A percentile compares a stretch with the other conserved stretches of the same genome.
These are phyloP conservation scores for Stegodyphus mimosarum DNA, from an alignment of 1,140 invertebrate species.

Conservation along the genomic window DNA sequence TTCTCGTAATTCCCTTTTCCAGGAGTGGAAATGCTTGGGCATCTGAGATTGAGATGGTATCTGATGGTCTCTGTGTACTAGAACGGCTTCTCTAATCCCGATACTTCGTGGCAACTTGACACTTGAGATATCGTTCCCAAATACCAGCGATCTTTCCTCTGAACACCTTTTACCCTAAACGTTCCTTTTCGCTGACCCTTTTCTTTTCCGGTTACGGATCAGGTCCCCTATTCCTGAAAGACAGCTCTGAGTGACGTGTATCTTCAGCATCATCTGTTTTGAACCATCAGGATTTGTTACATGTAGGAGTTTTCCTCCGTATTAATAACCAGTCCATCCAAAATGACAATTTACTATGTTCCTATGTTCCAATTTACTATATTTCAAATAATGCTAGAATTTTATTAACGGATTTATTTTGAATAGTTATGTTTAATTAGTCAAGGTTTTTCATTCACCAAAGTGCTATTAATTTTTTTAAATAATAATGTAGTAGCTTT, in stretches of 20 bases:
- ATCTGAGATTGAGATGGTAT: slow-evolving; percentile 45
- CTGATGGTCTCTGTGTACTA: background rate
- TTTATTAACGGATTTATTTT: too few species aligned
- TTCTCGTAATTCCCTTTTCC: slow-evolving; percentile 38
- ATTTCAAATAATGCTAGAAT: too few species aligned
- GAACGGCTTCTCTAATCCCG: slow-evolving; percentile 40
- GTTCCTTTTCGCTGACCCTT: slow-evolving; percentile 20
- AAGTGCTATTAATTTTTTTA: too few species aligned
- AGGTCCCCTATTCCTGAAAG: background rate
- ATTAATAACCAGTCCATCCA: too few species aligned
- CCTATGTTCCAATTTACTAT: too few species aligned
- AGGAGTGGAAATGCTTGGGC: slow-evolving; percentile 1
- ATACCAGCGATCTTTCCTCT: slow-evolving; percentile 50
- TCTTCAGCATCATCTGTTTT: slow-evolving; percentile 32
- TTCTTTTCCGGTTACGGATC: slow-evolving; percentile 10
- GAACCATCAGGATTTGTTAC: slow-evolving; percentile 15
- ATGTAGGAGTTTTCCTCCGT: background rate
- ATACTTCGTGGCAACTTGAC: slow-evolving; percentile 32
- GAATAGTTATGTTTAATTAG: too few species aligned
- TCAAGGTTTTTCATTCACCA: too few species aligned
- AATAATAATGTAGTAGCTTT: too few species aligned
- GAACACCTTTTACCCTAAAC: background rate
- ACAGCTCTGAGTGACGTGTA: slow-evolving; percentile 12
- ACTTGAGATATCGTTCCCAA: slow-evolving; percentile 56
- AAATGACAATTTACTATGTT: too few species aligned